phyloP scores from a whole-genome alignment of 1,140 invertebrate species.

The Stratiolaelaps scimitus region DNA sequence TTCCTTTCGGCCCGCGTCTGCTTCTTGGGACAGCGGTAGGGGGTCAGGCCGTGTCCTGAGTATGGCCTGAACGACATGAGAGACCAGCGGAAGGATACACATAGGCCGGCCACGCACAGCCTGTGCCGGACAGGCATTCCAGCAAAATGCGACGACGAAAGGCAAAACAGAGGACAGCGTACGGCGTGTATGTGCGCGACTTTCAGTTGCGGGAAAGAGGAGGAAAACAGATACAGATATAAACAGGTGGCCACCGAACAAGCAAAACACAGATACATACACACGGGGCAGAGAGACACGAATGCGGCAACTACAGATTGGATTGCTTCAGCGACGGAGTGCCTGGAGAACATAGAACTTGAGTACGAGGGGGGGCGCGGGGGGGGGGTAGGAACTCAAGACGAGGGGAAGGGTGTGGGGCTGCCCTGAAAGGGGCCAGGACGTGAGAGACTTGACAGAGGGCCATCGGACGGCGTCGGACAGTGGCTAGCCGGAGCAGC shows the following conservation, averaged over 20 bases:
- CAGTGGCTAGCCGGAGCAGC: no score
- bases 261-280: not conserved
- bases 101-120: not conserved
- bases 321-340: not conserved
- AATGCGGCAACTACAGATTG: constrained; percentile 6
- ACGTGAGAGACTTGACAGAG: no score
- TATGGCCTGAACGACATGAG: not conserved
- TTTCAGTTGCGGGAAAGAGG: no score
- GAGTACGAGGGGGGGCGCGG: not conserved
- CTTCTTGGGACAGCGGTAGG: no score
- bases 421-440: no score
- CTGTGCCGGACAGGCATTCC: constrained; percentile 1
- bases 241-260: not conserved
- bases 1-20: no score
- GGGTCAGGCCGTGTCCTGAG: no score
- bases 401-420: no score
- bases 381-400: no score
- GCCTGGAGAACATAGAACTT: no score
- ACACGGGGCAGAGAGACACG: no score
- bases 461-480: no score
- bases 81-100: constrained; percentile 5
- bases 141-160: not conserved
- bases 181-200: not conserved
- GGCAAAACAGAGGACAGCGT: not conserved
- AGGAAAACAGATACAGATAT: not conserved